Base-by-base conservation (phyloP, 2,113 vertebrate species). In the Eleginops maclovinus region DNA sequence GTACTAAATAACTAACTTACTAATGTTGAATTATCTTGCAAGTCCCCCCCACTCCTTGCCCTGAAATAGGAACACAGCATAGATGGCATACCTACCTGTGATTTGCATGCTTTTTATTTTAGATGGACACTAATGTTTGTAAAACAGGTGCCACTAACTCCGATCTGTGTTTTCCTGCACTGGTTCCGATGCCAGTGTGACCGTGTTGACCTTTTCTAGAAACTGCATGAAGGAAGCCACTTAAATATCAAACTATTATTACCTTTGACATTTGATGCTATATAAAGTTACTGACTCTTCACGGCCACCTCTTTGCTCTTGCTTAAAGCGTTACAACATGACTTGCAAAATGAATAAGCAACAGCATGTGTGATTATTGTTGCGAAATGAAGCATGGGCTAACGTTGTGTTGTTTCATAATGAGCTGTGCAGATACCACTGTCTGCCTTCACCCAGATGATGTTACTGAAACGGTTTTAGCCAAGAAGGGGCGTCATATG, bases 211-310 rank as follows among this genome's bases (percentile, higher is more conserved):
- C 65, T 91, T 86, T 76, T 19, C 41, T 53, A 24, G 53, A n/a
- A 82, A 81, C 69, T 61, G 75, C 82, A 81, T 12, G 44, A 9
- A 51, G 16, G 59, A 56, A 49, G 53, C 53, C 62, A 59, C 15
- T 64, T 58, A 17, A 31, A 53, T 47, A 28, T 51, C 56, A 61
- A 8, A 44, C 15, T 19, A 19, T 17, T 36, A 36, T 65, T 50
- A 91, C 90, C 89, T 91, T 90, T 94, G 94, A 89, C 93, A 93
- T 95, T 94, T 93, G 31, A 41, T 14, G 26, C 14, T 21, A 28
- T 56, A 58, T 10, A 36, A 36, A 9, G 31, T 36, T 36, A 0
- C 58, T 4, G 41, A 21, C 44, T 7, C 10, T 1, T 16, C 3
- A 15, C 40, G 8, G 4, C 12, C 4, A 0, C 47, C 0, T 14